Conservation (phyloP, 2,113 vertebrate genomes). For the Chrysochloris asiatica region DNA sequence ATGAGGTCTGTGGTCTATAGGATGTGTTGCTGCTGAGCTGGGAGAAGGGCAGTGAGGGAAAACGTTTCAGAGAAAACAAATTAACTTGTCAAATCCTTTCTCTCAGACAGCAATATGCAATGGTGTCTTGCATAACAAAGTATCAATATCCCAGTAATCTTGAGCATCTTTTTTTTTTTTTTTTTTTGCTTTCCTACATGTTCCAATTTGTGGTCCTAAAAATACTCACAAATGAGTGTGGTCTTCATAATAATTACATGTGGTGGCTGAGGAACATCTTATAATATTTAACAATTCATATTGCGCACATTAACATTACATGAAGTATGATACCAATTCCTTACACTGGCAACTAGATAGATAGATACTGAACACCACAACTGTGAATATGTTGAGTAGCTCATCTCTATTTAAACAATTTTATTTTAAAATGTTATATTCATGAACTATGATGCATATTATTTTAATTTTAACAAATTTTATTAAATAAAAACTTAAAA, state of each 20-base stretch:
- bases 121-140: slow-evolving; percentile 16
- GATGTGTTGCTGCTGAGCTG: not conserved
- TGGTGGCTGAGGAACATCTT: not conserved
- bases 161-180: not conserved
- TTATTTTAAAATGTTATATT: slow-evolving; percentile 29
- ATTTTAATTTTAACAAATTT: not conserved
- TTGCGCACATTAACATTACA: not conserved
- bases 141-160: slow-evolving; percentile 27
- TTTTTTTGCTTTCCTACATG: slow-evolving; percentile 20
- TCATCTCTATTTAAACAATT: not conserved
- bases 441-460: not conserved
- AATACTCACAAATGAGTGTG: slow-evolving; percentile 22
- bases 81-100: not conserved
- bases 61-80: not conserved
- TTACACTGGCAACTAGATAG: not conserved
- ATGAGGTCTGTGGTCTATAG: not conserved
- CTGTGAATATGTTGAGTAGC: not conserved
- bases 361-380: not conserved
- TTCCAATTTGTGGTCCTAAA: slow-evolving; percentile 52
- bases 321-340: not conserved
- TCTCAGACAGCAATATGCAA: not conserved
- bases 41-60: not conserved
- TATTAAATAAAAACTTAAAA: slow-evolving; percentile 16
- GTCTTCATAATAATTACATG: not conserved
- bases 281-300: not conserved